These are phyloP conservation scores for Takifugu ocellatus DNA, from an alignment of 2,797 vertebrate species.

Conservation along the genomic window DNA sequence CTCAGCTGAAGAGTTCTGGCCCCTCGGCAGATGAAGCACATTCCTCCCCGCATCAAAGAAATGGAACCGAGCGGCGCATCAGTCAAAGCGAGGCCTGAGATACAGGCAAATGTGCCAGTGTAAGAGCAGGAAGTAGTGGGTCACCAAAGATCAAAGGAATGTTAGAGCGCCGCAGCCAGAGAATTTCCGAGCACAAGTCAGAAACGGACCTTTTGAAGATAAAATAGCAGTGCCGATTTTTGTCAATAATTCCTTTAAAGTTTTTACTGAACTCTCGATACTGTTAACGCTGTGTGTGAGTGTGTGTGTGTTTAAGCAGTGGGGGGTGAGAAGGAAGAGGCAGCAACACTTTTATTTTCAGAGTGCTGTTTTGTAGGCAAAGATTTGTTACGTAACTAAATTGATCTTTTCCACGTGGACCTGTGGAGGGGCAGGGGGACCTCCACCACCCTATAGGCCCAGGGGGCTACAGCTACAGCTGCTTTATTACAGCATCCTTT, in stretches of 20 bases:
- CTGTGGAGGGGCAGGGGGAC: too few relatives aligned
- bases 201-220: slow-evolving; percentile 56
- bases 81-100: too few relatives aligned
- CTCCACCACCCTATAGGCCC: too few relatives aligned
- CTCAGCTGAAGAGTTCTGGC: slow-evolving; percentile 9
- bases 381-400: too few relatives aligned
- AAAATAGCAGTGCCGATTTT: slow-evolving; percentile 39
- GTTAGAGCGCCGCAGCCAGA: slow-evolving; percentile 27
- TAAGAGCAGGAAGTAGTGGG: slow-evolving; percentile 39
- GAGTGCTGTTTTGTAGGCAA: too few relatives aligned
- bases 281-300: slow-evolving; percentile 6
- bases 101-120: slow-evolving; percentile 36
- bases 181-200: slow-evolving; percentile 38
- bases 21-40: slow-evolving; percentile 18
- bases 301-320: neutral
- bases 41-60: slow-evolving; percentile 22
- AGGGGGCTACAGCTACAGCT: too few relatives aligned
- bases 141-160: slow-evolving; percentile 49
- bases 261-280: slow-evolving; percentile 28
- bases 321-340: too few relatives aligned
- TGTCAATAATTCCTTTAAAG: slow-evolving; percentile 54
- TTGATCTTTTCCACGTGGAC: too few relatives aligned
- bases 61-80: slow-evolving; percentile 1
- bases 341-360: too few relatives aligned
- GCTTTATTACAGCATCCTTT: too few relatives aligned